phyloP scores from a whole-genome alignment of 2,797 vertebrate species.

The Sebastes matsubarae region DNA sequence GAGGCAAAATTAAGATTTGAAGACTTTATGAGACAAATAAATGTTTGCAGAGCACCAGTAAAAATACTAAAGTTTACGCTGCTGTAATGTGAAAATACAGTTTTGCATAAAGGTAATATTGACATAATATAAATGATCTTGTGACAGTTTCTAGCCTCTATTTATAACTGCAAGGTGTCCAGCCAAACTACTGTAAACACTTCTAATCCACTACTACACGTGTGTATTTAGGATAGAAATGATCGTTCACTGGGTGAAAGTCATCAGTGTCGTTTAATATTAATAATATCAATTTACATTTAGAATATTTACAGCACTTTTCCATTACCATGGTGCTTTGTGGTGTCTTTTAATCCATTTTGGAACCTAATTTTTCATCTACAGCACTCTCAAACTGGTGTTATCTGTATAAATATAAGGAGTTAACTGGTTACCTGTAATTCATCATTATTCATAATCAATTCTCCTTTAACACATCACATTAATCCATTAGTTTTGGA shows the following conservation, averaged over 20 bases:
- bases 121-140: slow-evolving; percentile 8
- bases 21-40: neutral
- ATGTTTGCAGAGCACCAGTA: neutral
- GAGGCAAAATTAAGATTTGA: slow-evolving; percentile 26
- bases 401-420: neutral
- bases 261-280: neutral
- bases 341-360: neutral
- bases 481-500: neutral
- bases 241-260: neutral
- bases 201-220: neutral
- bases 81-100: neutral
- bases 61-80: neutral
- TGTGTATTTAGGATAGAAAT: neutral
- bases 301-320: neutral
- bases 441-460: neutral
- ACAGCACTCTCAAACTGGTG: neutral
- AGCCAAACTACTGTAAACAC: slow-evolving; percentile 16
- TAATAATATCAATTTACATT: neutral
- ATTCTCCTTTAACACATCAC: neutral
- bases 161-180: neutral
- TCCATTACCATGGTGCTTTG: neutral
- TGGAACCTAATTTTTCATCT: neutral
- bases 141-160: neutral
- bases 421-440: neutral
- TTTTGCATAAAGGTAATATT: neutral